Percentiles rank a stretch among this genome's conserved stretches.
phyloP scores from a whole-genome alignment of 2,113 vertebrate species.

The Halichoeres trimaculatus region DNA sequence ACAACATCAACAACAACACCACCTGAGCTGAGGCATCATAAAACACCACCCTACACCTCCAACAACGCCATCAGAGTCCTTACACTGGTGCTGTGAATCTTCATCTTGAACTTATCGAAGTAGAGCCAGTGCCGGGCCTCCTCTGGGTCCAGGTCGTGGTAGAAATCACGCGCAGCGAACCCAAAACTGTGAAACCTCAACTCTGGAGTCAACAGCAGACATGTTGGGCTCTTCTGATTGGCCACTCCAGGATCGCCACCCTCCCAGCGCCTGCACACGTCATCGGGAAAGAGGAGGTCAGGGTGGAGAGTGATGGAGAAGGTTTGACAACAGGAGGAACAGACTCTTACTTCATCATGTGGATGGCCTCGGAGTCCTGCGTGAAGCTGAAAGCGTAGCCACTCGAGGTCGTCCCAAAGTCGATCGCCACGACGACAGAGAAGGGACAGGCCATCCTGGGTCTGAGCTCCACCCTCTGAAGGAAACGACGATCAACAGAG shows the following conservation, averaged over 20 bases:
- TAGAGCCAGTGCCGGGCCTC: conserved; percentile 95
- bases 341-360: conserved; percentile 93
- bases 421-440: conserved; percentile 92
- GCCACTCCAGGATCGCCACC: conserved; percentile 95
- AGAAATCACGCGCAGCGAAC: conserved; percentile 92
- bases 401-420: conserved; percentile 96
- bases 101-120: conserved; percentile 99
- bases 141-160: conserved; percentile 95
- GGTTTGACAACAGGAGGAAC: no score
- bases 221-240: conserved; percentile 98
- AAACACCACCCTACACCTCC: no score
- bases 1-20: conserved; percentile 22
- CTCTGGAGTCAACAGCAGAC: conserved; percentile 92
- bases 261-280: conserved; percentile 91
- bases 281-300: conserved; percentile 12
- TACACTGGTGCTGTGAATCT: conserved; percentile 95
- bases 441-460: conserved; percentile 80
- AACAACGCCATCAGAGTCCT: no score
- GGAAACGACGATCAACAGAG: no score
- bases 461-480: conserved; percentile 85
- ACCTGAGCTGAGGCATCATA: no score
- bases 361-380: conserved; percentile 92
- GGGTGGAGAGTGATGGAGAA: not conserved
- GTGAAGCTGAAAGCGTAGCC: conserved; percentile 97
- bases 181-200: conserved; percentile 95